These are phyloP conservation scores for Dolichomitus sp. DNA, from an alignment of 2,888 invertebrate genomes.

Conservation along the genomic window DNA sequence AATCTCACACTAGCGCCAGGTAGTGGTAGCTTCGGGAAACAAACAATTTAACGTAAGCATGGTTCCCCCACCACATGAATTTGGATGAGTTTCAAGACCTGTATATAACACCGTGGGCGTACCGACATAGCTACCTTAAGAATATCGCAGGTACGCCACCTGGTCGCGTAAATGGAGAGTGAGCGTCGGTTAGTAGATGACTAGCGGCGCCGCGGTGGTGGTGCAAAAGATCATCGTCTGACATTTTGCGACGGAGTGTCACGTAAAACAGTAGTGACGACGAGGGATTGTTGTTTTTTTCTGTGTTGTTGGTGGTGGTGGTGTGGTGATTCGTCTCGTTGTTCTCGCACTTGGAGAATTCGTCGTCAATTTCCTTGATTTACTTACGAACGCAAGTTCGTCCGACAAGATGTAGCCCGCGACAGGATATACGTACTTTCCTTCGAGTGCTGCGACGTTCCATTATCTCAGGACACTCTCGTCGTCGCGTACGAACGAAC, in stretches of 20 bases:
- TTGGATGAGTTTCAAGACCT: no score
- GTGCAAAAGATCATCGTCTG: background rate
- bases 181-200: background rate
- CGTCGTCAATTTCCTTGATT: background rate
- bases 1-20: no score
- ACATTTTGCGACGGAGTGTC: slow-evolving; percentile 59
- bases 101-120: no score
- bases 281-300: slow-evolving; percentile 42
- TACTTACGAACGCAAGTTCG: background rate
- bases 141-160: slow-evolving; percentile 5
- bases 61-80: no score
- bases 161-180: background rate
- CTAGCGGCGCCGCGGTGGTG: background rate
- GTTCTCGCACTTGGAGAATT: background rate
- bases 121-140: no score
- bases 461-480: background rate
- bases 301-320: slow-evolving; percentile 1
- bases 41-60: no score
- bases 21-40: no score
- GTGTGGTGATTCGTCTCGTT: background rate
- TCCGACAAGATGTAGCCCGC: slow-evolving; percentile 14
- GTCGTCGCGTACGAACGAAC: background rate
- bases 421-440: background rate
- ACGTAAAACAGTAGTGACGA: slow-evolving; percentile 7
- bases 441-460: background rate